Evolutionary conservation across 2,888 invertebrate species (phyloP).

Genomic region (Callyntrura sp.): DNA sequence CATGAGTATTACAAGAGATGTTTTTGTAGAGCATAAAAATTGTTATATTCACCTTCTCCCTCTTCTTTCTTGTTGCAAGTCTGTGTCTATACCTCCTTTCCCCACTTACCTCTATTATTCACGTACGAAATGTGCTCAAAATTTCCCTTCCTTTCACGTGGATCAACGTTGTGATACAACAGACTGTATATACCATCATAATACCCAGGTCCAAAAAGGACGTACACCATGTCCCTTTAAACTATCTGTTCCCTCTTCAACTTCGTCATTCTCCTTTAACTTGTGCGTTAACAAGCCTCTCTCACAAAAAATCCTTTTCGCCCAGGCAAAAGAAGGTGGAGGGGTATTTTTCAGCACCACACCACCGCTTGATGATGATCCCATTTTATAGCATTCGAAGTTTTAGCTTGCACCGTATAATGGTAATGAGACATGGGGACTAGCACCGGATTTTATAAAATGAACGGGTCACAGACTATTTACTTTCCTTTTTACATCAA

Average conservation of each 20-base stretch:
- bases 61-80: neutral
- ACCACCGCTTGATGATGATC: constrained; percentile 56
- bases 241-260: constrained; percentile 12
- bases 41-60: constrained; percentile 49
- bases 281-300: constrained; percentile 61
- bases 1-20: neutral
- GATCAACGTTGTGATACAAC: constrained; percentile 50
- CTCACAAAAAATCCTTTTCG: constrained; percentile 49
- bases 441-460: constrained; percentile 59
- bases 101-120: constrained; percentile 46
- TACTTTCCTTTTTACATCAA: constrained; percentile 35
- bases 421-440: neutral
- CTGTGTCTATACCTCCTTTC: constrained; percentile 25
- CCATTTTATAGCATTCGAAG: constrained; percentile 71
- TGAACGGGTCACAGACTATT: constrained; percentile 67
- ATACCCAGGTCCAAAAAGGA: too few species aligned
- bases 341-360: constrained; percentile 28
- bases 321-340: neutral
- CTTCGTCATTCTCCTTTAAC: constrained; percentile 19
- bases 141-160: constrained; percentile 61
- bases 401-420: constrained; percentile 43
- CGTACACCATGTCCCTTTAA: neutral
- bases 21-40: constrained; percentile 17
- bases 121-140: constrained; percentile 49
- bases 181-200: neutral